A percentile compares a stretch with the other conserved stretches of the same genome.
phyloP scores from a whole-genome alignment of 2,888 invertebrate genomes.

The Melanostoma mellinum region DNA sequence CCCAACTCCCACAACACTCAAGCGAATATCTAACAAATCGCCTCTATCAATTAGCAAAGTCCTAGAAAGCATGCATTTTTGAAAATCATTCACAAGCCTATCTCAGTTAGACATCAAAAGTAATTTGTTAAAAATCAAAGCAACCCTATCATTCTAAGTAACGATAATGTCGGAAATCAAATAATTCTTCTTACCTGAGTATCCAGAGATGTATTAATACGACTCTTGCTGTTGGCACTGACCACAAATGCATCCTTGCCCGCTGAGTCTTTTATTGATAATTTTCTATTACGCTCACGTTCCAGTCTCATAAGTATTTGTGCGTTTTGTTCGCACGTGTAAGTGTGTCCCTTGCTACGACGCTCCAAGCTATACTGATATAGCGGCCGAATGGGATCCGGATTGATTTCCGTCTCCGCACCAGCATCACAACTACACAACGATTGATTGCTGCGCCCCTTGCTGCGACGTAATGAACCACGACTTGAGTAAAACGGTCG shows the following conservation, averaged over 20 bases:
- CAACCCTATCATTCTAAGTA: too few relatives aligned
- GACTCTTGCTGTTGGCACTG: conserved; percentile 44
- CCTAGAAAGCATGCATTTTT: too few relatives aligned
- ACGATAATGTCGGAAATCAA: background rate
- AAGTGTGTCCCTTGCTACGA: conserved; percentile 82
- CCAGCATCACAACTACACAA: conserved; percentile 82
- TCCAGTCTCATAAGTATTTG: conserved; percentile 82
- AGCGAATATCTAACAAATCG: too few relatives aligned
- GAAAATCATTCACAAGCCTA: too few relatives aligned
- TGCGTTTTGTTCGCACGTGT: conserved; percentile 83
- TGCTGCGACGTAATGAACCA: conserved; percentile 80
- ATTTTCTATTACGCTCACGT: conserved; percentile 80
- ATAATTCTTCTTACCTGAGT: conserved; percentile 75
- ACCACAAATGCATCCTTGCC: conserved; percentile 53
- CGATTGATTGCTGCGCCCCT: conserved; percentile 81
- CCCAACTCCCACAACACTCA: too few relatives aligned
- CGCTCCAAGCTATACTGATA: conserved; percentile 83
- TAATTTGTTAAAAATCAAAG: too few relatives aligned
- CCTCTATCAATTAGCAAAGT: too few relatives aligned
- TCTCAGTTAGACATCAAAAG: too few relatives aligned
- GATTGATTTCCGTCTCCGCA: conserved; percentile 80
- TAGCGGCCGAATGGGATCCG: conserved; percentile 80
- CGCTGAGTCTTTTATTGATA: conserved; percentile 73
- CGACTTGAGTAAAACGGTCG: conserved; percentile 76
- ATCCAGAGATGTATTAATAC: conserved; percentile 62